Evolutionary conservation across 2,888 invertebrate species (phyloP), one percentile per base, ranked within the genome.

Genomic region (Brachycybe producta): DNA sequence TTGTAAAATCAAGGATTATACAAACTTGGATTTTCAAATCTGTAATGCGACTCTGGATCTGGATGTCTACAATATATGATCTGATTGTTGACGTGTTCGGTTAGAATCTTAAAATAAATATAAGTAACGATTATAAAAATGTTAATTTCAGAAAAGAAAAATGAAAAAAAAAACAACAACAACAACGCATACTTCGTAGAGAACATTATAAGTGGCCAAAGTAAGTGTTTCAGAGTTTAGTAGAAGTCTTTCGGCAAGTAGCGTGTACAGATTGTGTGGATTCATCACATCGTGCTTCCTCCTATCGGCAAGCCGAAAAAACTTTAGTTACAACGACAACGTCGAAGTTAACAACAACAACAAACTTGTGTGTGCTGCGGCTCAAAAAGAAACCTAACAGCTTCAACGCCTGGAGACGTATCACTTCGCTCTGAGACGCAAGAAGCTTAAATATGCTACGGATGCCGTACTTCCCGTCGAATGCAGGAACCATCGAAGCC

Each of bases 251-350:
- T 94, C 94, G 30, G 94, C 88, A 60, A 99, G 75, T 62, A 98
- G 72, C 24, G 95, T 94, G 74, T 97, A 97, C 64, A 99, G 75
- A 75, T 99, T 99, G 72, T 92, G 87, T 1, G 95, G 92, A 57
- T 88, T 88, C 92, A 99, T 94, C 49, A 95, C 91, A 71, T 99
- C 98, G 71, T 94, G 94, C 71, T 99, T 99, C 62, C 98, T 78
- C 72, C 91, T 92, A 72, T 13, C 62, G 61, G 38, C 13, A 38
- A 65, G 53, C 21, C 41, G 26, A 46, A n/a, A 42, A 53, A 15
- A 15, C 21, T 36, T 15, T 30, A 53, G 15, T 7, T 5, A 15
- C 11, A 24, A 26, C 17, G 17, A 17, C 32, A 1, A 2, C 19
- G 8, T 8, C n/a, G 8, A 36, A 7, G 30, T 19, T 4, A 19